phyloP scores from a whole-genome alignment of 2,113 vertebrate species.

The Taxidea taxus region DNA sequence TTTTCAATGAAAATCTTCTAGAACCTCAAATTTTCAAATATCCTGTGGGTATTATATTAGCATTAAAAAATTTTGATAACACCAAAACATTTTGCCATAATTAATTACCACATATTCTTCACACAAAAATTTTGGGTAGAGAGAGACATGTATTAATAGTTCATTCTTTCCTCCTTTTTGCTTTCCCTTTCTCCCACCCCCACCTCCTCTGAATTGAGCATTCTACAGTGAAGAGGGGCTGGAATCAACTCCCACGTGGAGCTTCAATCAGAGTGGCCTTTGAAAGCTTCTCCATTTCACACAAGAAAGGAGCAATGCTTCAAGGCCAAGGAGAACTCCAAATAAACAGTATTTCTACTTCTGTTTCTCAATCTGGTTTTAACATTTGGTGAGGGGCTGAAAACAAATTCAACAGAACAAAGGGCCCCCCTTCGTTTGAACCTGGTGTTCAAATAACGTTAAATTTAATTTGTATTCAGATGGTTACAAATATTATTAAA shows the following conservation, averaged over 20 bases:
- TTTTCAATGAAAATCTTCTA: slow-evolving; percentile 25
- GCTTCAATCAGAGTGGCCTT: neutral
- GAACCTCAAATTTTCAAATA: neutral
- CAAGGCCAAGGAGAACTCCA: neutral
- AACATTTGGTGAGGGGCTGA: neutral
- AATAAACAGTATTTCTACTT: neutral
- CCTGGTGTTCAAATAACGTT: neutral
- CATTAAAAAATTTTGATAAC: neutral
- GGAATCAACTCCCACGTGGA: neutral
- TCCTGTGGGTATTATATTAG: neutral
- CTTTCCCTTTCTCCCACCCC: neutral
- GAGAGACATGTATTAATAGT: neutral
- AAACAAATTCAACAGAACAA: neutral
- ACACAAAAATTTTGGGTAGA: neutral
- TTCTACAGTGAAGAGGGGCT: neutral
- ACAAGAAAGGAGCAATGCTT: neutral
- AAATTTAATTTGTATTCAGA: slow-evolving; percentile 2
- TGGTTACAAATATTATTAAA: neutral
- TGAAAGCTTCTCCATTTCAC: neutral
- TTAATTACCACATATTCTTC: neutral
- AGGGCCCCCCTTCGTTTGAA: neutral
- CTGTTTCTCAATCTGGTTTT: neutral
- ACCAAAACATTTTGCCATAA: neutral
- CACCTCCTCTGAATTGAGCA: neutral
- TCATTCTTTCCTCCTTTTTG: neutral